These are phyloP conservation scores for Hyalella azteca DNA, from an alignment of 2,888 invertebrate genomes.

Conservation along the genomic window DNA sequence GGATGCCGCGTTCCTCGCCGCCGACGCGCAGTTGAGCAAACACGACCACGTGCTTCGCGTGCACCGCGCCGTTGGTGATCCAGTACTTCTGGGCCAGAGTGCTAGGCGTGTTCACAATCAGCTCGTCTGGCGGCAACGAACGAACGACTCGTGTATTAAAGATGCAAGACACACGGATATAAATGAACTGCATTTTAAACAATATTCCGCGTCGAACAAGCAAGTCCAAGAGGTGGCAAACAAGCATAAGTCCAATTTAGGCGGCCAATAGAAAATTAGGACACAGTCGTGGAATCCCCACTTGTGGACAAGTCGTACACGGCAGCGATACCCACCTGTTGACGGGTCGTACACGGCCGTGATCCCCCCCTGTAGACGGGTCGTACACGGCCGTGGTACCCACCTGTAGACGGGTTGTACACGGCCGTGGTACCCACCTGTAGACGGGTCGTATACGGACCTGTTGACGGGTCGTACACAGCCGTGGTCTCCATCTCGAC, in stretches of 20 bases:
- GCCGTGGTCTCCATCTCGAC: slow-evolving; percentile 60
- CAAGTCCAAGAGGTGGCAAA: too few species aligned
- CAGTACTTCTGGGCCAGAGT: slow-evolving; percentile 60
- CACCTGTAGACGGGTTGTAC: too few species aligned
- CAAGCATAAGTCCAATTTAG: not conserved
- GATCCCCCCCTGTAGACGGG: too few species aligned
- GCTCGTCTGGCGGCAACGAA: slow-evolving; percentile 51
- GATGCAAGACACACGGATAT: not conserved
- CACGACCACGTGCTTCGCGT: slow-evolving; percentile 59
- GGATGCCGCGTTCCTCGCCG: slow-evolving; percentile 59
- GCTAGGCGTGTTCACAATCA: slow-evolving; percentile 59
- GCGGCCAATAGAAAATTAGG: not conserved
- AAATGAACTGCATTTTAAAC: too few species aligned
- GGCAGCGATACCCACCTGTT: too few species aligned
- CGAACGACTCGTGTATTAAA: not conserved
- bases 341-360: too few species aligned
- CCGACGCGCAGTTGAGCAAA: slow-evolving; percentile 59
- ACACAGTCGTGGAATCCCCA: too few species aligned
- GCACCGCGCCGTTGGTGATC: slow-evolving; percentile 60
- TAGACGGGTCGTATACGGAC: too few species aligned
- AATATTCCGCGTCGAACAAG: too few species aligned
- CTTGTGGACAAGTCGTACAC: too few species aligned
- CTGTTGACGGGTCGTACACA: slow-evolving; percentile 56
- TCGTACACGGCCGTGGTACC: too few species aligned
- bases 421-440: too few species aligned